Evolutionary conservation across 2,888 invertebrate species (phyloP).

Genomic region (Tetragnatha montana): DNA sequence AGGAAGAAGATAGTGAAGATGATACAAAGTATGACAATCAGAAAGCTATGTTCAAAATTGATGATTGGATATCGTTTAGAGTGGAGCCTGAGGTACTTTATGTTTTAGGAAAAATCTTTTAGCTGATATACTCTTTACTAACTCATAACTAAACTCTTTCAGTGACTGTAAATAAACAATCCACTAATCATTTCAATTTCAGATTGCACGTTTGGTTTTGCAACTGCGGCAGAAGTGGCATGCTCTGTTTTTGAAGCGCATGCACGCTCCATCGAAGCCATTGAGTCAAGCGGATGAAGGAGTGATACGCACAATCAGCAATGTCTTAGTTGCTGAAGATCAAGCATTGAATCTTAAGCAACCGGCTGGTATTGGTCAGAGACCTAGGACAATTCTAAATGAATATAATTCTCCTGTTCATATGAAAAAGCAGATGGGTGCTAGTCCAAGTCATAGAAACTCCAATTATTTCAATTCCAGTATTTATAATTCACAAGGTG

Average conservation of each 20-base stretch:
- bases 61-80: conserved; percentile 86
- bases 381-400: conserved; percentile 82
- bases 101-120: not conserved
- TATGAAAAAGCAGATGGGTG: conserved; percentile 18
- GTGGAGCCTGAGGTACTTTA: conserved; percentile 81
- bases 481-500: conserved; percentile 15
- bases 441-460: conserved; percentile 51
- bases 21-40: conserved; percentile 78
- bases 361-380: conserved; percentile 85
- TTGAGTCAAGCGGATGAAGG: conserved; percentile 81
- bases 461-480: conserved; percentile 29
- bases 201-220: conserved; percentile 80
- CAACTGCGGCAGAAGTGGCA: conserved; percentile 85
- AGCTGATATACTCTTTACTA: no score
- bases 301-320: conserved; percentile 82
- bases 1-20: conserved; percentile 79
- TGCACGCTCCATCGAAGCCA: conserved; percentile 77
- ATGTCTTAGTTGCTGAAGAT: conserved; percentile 84
- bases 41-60: conserved; percentile 80
- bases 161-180: not conserved
- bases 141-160: not conserved
- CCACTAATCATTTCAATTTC: conserved; percentile 15
- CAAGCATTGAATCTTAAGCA: conserved; percentile 82
- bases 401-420: conserved; percentile 76
- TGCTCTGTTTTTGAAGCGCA: conserved; percentile 81